phyloP scores from a whole-genome alignment of 2,797 vertebrate species.

The Coilia nasus region DNA sequence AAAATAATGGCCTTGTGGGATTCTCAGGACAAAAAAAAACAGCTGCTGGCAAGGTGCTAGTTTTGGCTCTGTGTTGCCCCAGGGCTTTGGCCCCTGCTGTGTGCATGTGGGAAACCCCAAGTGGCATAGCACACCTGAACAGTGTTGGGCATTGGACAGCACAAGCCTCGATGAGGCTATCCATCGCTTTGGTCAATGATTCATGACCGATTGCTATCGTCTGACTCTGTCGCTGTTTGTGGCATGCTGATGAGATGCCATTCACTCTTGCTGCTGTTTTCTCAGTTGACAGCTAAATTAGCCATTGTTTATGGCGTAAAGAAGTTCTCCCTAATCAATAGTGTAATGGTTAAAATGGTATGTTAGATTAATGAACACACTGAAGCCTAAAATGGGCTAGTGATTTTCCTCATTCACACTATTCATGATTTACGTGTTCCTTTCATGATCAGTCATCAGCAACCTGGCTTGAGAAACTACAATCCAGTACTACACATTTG shows the following conservation, averaged over 20 bases:
- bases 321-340: not conserved
- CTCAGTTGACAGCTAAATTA: slow-evolving; percentile 4
- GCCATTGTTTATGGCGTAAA: not conserved
- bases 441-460: not conserved
- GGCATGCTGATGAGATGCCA: not conserved
- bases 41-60: not conserved
- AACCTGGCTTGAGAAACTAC: no score
- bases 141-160: not conserved
- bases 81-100: not conserved
- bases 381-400: not conserved
- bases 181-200: not conserved
- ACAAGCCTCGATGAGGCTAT: not conserved
- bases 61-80: not conserved
- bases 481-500: no score
- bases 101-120: not conserved
- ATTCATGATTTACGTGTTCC: not conserved
- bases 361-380: not conserved
- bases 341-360: not conserved
- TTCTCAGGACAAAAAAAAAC: not conserved
- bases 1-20: not conserved
- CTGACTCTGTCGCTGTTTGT: not conserved
- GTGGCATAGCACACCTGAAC: no score
- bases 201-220: not conserved
- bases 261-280: not conserved
- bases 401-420: not conserved